Evolutionary conservation across 2,888 invertebrate genomes (phyloP), one percentile per base, ranked within the genome.

Genomic region (Drosophila atroscutellata): DNA sequence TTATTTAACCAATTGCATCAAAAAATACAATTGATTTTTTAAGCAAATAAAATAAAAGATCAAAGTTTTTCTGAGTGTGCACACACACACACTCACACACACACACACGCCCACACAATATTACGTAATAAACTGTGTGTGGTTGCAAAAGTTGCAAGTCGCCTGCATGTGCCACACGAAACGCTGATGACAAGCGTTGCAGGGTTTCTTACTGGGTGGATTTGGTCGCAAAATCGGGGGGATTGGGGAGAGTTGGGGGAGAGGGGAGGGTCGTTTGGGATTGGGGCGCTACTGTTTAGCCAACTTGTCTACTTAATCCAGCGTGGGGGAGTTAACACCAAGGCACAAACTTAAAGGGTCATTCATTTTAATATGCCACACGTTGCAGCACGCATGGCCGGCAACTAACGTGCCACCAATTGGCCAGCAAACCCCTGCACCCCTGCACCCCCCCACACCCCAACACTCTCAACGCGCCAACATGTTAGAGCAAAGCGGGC

Each of bases 281-380:
- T 45, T 45, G 54, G 55, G 56, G 47, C 47, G 42, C 32, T 36
- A 39, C 64, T 77, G 73, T 81, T 83, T 86, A 81, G 69, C 86
- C 82, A 86, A 84, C 82, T 82, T 85, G 84, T 85, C 87, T 87
- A 77, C 71, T 87, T 85, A 87, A 85, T 87, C 85, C 83, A 69
- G 60, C 72, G 74, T 70, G 68, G 72, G 82, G 83, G 72, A 71
- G 81, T 76, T 77, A 82, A 75, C 72, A 74, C 71, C 67, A 59
- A 67, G 80, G 56, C 77, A 71, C 63, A 66, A 79, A 79, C 79
- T 80, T 76, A 76, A 79, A 76, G 85, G 87, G 84, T 84, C 84
- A 84, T 86, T 84, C 86, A 75, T 84, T 84, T 84, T 81, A 86
- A 84, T 86, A 84, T 82, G 84, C 85, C 83, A 80, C 77, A 81